Conservation (phyloP, 2,113 vertebrate species). For the Falco punctatus region DNA sequence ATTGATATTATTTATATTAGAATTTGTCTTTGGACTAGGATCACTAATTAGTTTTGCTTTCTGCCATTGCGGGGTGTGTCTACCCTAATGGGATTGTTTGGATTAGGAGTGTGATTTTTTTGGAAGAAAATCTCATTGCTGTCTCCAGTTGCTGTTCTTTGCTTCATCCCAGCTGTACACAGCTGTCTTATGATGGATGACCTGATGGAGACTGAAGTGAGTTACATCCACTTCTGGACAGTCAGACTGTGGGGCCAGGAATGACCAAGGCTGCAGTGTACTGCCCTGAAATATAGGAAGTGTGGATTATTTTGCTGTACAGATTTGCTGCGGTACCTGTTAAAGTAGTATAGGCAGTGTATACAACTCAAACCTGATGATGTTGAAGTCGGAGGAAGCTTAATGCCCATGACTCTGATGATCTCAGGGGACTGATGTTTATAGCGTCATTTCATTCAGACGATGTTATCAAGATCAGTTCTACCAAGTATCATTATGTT, state of each 20-base stretch:
- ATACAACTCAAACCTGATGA: neutral
- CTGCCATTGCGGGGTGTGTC: neutral
- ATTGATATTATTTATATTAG: neutral
- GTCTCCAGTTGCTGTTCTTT: neutral
- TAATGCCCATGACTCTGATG: neutral
- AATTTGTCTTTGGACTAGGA: neutral
- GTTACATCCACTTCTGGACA: neutral
- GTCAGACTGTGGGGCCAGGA: neutral
- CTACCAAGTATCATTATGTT: neutral
- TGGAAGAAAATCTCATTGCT: neutral
- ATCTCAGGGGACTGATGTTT: neutral
- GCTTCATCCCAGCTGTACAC: neutral
- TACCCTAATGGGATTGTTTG: neutral
- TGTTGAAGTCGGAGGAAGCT: neutral
- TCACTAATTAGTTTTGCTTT: neutral
- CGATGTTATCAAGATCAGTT: neutral
- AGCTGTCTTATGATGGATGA: neutral
- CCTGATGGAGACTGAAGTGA: neutral
- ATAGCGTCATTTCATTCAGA: neutral
- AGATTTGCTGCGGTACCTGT: neutral
- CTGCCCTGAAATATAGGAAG: rapidly evolving
- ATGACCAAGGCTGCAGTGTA: neutral
- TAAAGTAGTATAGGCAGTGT: neutral
- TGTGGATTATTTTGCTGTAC: neutral
- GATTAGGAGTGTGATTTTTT: neutral